Percentiles rank a stretch among this genome's conserved stretches.
phyloP scores from a whole-genome alignment of 2,113 vertebrate species.

The Copsychus sechellarum region DNA sequence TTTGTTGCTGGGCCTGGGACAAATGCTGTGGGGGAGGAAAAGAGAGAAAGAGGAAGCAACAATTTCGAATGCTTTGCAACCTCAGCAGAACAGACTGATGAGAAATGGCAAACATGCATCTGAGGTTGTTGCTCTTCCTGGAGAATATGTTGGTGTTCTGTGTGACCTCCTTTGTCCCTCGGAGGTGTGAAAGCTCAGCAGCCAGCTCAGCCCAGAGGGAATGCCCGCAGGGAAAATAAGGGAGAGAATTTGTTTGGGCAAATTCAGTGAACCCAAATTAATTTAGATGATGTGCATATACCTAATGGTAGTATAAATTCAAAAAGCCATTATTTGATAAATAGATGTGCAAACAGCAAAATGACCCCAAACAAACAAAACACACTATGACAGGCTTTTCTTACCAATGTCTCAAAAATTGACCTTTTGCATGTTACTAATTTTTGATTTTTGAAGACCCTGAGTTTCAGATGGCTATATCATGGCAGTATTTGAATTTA shows the following conservation, averaged over 20 bases:
- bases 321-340: neutral
- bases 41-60: neutral
- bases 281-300: neutral
- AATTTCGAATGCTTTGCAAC: neutral
- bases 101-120: neutral
- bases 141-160: rapidly evolving
- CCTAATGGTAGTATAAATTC: neutral
- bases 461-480: neutral
- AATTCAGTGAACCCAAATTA: neutral
- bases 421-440: neutral
- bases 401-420: neutral
- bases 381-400: neutral
- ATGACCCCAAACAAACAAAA: rapidly evolving
- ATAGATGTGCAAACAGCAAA: no score
- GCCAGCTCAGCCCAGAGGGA: neutral
- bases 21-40: neutral
- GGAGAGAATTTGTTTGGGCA: neutral
- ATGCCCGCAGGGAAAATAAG: neutral
- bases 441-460: neutral
- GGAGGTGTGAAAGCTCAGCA: neutral
- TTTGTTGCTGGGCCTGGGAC: neutral
- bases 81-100: constrained; percentile 18
- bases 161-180: neutral
- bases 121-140: neutral
- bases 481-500: neutral